phyloP scores from a whole-genome alignment of 2,888 invertebrate genomes.

The Morpho deidamia region DNA sequence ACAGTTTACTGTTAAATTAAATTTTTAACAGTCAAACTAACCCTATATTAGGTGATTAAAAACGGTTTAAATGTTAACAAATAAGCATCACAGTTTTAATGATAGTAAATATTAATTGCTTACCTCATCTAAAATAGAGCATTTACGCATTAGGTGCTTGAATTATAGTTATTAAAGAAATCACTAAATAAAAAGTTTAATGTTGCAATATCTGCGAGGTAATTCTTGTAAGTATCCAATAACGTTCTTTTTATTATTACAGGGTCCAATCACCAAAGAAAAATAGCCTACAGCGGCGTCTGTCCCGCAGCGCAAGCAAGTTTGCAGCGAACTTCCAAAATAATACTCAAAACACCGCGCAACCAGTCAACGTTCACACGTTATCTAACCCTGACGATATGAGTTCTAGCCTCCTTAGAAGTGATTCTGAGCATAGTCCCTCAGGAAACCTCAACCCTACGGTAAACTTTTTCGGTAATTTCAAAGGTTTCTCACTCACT shows the following conservation, averaged over 20 bases:
- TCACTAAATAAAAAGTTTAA: too few species aligned
- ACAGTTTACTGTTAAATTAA: too few species aligned
- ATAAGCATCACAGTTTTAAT: too few species aligned
- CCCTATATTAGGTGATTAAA: too few species aligned
- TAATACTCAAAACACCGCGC: slow-evolving; percentile 48
- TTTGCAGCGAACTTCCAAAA: slow-evolving; percentile 69
- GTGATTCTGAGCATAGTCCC: slow-evolving; percentile 69
- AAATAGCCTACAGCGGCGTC: slow-evolving; percentile 59
- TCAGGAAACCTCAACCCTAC: slow-evolving; percentile 66
- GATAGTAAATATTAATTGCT: too few species aligned
- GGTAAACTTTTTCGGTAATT: slow-evolving; percentile 88
- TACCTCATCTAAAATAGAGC: too few species aligned
- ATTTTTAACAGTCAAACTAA: too few species aligned
- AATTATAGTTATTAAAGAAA: too few species aligned
- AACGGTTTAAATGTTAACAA: too few species aligned
- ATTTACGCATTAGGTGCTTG: too few species aligned
- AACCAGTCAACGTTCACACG: slow-evolving; percentile 68
- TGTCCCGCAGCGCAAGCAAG: slow-evolving; percentile 67
- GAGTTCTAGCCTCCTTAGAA: slow-evolving; percentile 82
- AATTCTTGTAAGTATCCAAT: too few species aligned
- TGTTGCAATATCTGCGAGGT: too few species aligned
- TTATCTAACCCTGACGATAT: slow-evolving; percentile 83
- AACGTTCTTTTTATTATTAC: slow-evolving; percentile 22
- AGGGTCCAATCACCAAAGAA: slow-evolving; percentile 70
- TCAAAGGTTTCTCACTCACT: slow-evolving; percentile 89